Base-by-base conservation (phyloP, 2,797 vertebrate genomes). In the Hydrocynus forskahlii region DNA sequence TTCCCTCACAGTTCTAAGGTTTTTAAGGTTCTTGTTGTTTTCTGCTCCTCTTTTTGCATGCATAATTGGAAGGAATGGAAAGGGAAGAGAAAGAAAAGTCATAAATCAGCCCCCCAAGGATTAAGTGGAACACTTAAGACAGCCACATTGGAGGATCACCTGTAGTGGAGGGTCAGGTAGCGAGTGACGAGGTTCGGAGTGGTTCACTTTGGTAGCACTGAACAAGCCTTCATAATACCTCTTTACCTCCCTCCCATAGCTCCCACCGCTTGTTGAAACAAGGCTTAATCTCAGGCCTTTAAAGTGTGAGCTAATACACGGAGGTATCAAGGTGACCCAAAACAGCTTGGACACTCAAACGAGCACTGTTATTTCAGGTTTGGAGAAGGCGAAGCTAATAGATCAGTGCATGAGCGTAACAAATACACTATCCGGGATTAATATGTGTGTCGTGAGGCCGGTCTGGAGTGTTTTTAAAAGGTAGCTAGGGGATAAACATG, bases 221-320 rank as follows among this genome's bases (percentile, higher is more conserved):
- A 66, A 84, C 83, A 85, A 75, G 80, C 73, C 40, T 38, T 54
- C 75, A 57, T 68, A 76, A 82, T 81, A 66, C 62, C 76, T 50
- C 45, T 67, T n/a, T 9, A 60, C 59, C 54, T 77, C 50, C n/a
- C 67, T 64, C 45, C 23, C n/a, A 45, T 72, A 35, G 21, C 45
- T 66, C 60, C 52, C 54, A 29, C 17, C 7, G n/a, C 25, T 81
- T 79, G 80, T 79, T 79, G 76, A 69, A 86, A 79, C 68, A 74
- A 77, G 63, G 82, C 80, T 84, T 80, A 81, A 68, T 76, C 76
- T 57, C 45, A 59, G 70, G 23, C 57, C 55, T 72, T 76, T 72
- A 66, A 70, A 83, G 76, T 69, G n/a, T 13, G 66, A 78, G 75
- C 79, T 79, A 66, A 83, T 60, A 78, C 63, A 75, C 52, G 25